Percentiles rank a stretch among this genome's conserved stretches.
phyloP scores from a whole-genome alignment of 2,888 invertebrate species.

The Xanthia togata region DNA sequence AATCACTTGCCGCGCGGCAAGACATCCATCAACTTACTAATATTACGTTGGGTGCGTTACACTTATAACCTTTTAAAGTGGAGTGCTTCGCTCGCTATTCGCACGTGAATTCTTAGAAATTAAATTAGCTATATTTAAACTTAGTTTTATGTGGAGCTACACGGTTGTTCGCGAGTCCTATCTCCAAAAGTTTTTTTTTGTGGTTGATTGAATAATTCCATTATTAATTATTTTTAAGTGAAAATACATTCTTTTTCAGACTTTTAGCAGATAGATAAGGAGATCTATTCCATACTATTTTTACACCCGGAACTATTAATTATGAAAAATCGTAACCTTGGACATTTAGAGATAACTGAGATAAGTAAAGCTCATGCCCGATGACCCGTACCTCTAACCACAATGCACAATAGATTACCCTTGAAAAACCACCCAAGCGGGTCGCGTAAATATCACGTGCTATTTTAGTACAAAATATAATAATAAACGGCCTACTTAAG shows the following conservation, averaged over 20 bases:
- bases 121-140: not conserved
- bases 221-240: not conserved
- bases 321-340: conserved; percentile 18
- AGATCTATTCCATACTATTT: not conserved
- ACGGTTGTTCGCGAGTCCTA: not conserved
- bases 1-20: too few species aligned
- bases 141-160: not conserved
- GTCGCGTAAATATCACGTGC: conserved; percentile 34
- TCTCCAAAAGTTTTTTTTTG: too few species aligned
- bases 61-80: too few species aligned
- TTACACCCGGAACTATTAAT: conserved; percentile 18
- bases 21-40: too few species aligned
- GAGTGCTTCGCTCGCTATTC: too few species aligned
- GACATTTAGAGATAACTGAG: conserved; percentile 21
- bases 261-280: not conserved
- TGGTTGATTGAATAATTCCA: too few species aligned
- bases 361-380: conserved; percentile 6
- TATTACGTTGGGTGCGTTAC: too few species aligned
- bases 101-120: too few species aligned
- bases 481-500: conserved; percentile 30
- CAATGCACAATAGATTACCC: conserved; percentile 46
- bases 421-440: conserved; percentile 44
- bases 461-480: conserved; percentile 46
- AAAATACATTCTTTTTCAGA: not conserved
- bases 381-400: conserved; percentile 53